Conservation (phyloP, 2,113 vertebrate genomes). For the Rhinichthys klamathensis region DNA sequence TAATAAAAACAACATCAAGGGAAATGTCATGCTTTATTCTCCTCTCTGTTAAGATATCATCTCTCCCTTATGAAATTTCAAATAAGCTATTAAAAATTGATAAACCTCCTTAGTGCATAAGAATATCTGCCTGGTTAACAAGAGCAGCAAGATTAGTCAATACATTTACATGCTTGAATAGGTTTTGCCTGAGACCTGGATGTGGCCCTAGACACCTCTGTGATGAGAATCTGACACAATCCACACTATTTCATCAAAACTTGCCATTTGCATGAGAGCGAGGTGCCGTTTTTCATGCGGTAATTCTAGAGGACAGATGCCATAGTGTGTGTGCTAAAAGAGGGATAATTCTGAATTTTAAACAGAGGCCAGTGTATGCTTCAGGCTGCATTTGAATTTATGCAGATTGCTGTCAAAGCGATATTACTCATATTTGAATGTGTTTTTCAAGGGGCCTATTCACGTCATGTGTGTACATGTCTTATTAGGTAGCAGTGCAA, state of each 20-base stretch:
- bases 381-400: slow-evolving; percentile 87
- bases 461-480: slow-evolving; percentile 44
- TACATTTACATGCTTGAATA: background rate
- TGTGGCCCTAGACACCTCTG: slow-evolving; percentile 4
- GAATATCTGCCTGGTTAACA: slow-evolving; percentile 1
- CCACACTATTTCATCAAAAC: slow-evolving; percentile 91
- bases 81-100: slow-evolving; percentile 28
- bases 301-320: slow-evolving; percentile 91
- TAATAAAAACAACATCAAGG: slow-evolving; percentile 24
- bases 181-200: background rate
- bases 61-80: slow-evolving; percentile 32
- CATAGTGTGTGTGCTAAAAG: slow-evolving; percentile 94
- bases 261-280: slow-evolving; percentile 83
- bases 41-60: slow-evolving; percentile 16
- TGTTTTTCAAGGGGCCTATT: slow-evolving; percentile 77
- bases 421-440: slow-evolving; percentile 90
- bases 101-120: slow-evolving; percentile 6
- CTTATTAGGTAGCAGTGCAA: slow-evolving; percentile 38
- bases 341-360: slow-evolving; percentile 93
- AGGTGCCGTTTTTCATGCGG: slow-evolving; percentile 80
- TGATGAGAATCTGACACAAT: slow-evolving; percentile 66
- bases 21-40: background rate
- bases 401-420: slow-evolving; percentile 91
- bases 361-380: slow-evolving; percentile 86
- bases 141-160: background rate